These are phyloP conservation scores for Scrobipalpa atriplicella DNA, from an alignment of 2,888 invertebrate genomes.

Conservation along the genomic window DNA sequence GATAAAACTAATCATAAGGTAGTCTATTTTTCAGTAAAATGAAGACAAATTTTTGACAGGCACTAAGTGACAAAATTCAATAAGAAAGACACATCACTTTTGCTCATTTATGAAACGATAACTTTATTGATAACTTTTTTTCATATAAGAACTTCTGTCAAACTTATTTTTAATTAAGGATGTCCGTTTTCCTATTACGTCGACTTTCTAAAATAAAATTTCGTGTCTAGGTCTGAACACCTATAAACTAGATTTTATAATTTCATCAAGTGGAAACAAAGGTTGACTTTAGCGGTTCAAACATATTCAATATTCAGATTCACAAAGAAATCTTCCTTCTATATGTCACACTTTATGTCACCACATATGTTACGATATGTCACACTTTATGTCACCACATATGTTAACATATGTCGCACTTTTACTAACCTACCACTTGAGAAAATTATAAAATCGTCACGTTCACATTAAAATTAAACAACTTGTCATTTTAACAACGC, in stretches of 20 bases:
- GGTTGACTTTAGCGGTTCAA: too few species aligned
- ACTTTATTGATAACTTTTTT: background rate
- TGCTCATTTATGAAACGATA: too few species aligned
- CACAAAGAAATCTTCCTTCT: too few species aligned
- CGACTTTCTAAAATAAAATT: slow-evolving; percentile 31
- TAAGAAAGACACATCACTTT: too few species aligned
- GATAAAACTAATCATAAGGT: too few species aligned
- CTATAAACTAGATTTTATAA: background rate
- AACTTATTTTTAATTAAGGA: slow-evolving; percentile 31
- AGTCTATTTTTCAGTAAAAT: too few species aligned
- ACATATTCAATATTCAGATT: too few species aligned
- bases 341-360: too few species aligned
- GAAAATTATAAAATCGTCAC: background rate
- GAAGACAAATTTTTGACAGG: too few species aligned
- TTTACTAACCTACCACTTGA: background rate
- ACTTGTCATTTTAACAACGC: slow-evolving; percentile 79
- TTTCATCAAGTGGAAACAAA: background rate
- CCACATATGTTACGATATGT: too few species aligned
- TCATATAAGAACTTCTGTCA: slow-evolving; percentile 11
- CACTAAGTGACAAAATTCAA: too few species aligned
- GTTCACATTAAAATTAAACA: slow-evolving; percentile 45
- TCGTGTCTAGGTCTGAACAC: slow-evolving; percentile 30
- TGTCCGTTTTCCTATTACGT: slow-evolving; percentile 24
- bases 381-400: too few species aligned
- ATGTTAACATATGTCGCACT: background rate